phyloP scores from a whole-genome alignment of 2,797 vertebrate species.

The Pipistrellus pipistrellus region DNA sequence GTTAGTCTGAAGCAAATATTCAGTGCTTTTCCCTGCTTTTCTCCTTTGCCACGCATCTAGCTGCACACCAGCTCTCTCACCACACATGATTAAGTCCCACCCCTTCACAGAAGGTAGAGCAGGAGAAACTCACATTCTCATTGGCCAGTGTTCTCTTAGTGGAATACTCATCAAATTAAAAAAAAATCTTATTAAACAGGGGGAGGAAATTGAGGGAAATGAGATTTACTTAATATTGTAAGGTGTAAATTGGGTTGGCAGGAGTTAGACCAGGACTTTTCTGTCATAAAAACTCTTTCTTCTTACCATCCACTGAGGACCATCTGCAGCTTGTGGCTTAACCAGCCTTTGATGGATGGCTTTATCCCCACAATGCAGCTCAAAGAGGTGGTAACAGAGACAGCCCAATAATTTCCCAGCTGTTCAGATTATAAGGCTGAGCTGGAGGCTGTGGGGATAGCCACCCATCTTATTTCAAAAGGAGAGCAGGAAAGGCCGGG shows the following conservation, averaged over 20 bases:
- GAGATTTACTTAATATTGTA: neutral
- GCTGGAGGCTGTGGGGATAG: neutral
- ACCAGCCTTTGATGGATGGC: neutral
- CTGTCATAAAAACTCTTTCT: neutral
- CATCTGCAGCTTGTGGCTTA: neutral
- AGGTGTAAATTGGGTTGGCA: neutral
- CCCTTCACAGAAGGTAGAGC: neutral
- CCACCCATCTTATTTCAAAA: neutral
- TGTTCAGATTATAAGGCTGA: neutral
- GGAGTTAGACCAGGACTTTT: neutral
- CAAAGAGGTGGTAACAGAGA: neutral
- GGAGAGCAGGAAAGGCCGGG: neutral
- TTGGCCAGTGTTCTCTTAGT: neutral
- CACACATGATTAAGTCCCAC: fast-evolving
- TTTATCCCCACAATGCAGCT: neutral
- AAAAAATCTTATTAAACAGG: neutral
- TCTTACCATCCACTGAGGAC: neutral
- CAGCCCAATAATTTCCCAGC: neutral
- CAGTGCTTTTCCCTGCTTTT: neutral
- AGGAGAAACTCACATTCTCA: neutral
- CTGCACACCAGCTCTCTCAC: neutral
- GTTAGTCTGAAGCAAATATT: neutral
- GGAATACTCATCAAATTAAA: neutral
- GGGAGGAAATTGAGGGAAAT: neutral
- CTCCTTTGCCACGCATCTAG: neutral